Conservation (phyloP, 2,888 invertebrate species). For the Parnassius apollo region DNA sequence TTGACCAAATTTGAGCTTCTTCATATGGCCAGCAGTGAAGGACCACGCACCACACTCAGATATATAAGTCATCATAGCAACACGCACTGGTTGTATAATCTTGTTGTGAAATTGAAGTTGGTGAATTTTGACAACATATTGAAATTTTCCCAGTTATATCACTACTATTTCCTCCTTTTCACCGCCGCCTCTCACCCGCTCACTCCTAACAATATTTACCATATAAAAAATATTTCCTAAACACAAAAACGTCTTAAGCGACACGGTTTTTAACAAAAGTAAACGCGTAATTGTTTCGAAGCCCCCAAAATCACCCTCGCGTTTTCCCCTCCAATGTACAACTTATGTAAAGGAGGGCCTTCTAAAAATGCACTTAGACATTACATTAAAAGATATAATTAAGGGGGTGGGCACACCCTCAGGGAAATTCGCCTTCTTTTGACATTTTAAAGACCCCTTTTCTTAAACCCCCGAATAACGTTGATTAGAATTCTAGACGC, state of each 20-base stretch:
- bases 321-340: constrained; percentile 43
- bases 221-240: no score
- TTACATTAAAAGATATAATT: constrained; percentile 80
- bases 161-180: no score
- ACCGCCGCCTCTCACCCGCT: no score
- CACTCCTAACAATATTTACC: no score
- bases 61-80: no score
- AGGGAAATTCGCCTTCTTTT: constrained; percentile 77
- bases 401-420: constrained; percentile 68
- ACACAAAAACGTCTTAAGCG: neutral
- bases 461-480: constrained; percentile 54
- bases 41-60: no score
- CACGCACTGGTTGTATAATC: no score
- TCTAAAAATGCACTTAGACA: constrained; percentile 78
- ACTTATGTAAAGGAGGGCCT: constrained; percentile 51
- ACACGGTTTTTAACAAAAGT: constrained; percentile 18
- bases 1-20: no score
- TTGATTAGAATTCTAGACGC: constrained; percentile 21
- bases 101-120: no score
- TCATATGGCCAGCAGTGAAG: no score
- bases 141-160: no score
- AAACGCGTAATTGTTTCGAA: constrained; percentile 19
- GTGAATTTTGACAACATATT: no score
- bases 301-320: constrained; percentile 32
- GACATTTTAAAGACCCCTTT: constrained; percentile 77